Evolutionary conservation across 2,888 invertebrate species (phyloP).

Genomic region (Dryococelus australis): DNA sequence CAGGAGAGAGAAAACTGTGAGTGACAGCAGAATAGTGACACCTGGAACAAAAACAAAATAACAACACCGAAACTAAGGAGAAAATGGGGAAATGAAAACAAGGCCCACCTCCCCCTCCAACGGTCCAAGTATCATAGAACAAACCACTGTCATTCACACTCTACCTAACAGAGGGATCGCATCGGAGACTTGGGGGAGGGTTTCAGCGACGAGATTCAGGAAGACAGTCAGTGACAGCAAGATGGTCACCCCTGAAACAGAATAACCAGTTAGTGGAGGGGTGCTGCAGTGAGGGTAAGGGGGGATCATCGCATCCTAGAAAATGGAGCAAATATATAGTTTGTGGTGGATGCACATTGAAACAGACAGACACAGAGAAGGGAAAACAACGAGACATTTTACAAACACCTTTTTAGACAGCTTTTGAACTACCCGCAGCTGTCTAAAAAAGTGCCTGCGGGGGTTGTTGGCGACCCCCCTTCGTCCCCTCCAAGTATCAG

Average conservation of each 20-base stretch:
- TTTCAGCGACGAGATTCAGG: slow-evolving; percentile 97
- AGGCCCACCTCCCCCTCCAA: slow-evolving; percentile 49
- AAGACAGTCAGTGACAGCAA: slow-evolving; percentile 97
- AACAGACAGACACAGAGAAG: not conserved
- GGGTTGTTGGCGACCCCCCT: slow-evolving; percentile 8
- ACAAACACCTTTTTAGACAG: slow-evolving; percentile 26
- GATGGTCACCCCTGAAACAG: slow-evolving; percentile 90
- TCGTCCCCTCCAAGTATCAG: slow-evolving; percentile 62
- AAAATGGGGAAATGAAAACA: slow-evolving; percentile 23
- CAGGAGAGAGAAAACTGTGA: slow-evolving; percentile 99
- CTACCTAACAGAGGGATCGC: slow-evolving; percentile 70
- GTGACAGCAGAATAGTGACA: slow-evolving; percentile 98
- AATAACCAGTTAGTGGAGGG: slow-evolving; percentile 47
- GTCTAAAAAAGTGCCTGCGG: slow-evolving; percentile 23
- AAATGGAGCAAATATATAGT: not conserved
- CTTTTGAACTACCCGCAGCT: not conserved
- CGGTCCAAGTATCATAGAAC: slow-evolving; percentile 51
- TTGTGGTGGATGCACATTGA: slow-evolving; percentile 12
- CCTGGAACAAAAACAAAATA: slow-evolving; percentile 67
- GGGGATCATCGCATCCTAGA: not conserved
- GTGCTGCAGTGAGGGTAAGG: not conserved
- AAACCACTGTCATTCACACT: slow-evolving; percentile 46
- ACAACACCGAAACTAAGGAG: slow-evolving; percentile 28
- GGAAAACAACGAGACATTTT: not conserved
- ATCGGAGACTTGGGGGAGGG: slow-evolving; percentile 80